Evolutionary conservation across 2,797 vertebrate species (phyloP), one percentile per base, ranked within the genome.

Genomic region (Coendou prehensilis): DNA sequence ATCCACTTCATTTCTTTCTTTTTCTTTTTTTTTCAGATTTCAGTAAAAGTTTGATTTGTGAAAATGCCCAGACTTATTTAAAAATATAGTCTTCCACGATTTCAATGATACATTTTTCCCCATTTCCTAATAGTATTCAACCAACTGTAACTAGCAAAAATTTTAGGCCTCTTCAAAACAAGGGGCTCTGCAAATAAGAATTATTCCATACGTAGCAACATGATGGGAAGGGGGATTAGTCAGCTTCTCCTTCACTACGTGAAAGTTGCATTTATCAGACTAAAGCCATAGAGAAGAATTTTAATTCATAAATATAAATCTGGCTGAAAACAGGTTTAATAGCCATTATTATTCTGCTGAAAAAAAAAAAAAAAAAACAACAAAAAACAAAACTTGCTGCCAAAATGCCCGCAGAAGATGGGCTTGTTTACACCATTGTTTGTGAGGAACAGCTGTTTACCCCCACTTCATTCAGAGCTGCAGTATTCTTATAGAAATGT

Each of bases 341-440:
- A 95, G 73, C 89, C 69, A 98, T 98, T 98, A 98, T 98, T 98
- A 98, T 97, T 98, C 88, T 95, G 85, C 79, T 96, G 45, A 71
- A 97, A 97, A 98, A 98, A 97, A 98, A 98, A 97, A 92, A 57
- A 47, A 89, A 57, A 28, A 14, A n/a, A 14, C n/a, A 64, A 64
- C 2, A 57, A n/a, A 14, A 67, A 64, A 64, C 2, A 57, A 57
- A 57, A 22, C 89, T 97, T 97, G 57, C 75, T 98, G 97, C 95
- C 93, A 98, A 98, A 98, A 98, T 94, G 64, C 92, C 97, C 97
- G 97, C 71, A 97, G 97, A 98, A 97, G 82, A 94, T 98, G 96
- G 87, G 93, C 98, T 98, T 98, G 97, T 98, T 98, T 98, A 98
- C 97, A 97, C 76, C 96, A 92, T 96, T 98, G 91, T 97, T 81